A percentile compares a stretch with the other conserved stretches of the same genome.
Conservation (phyloP, 2,113 vertebrate genomes). For the Syngnathus floridae region DNA sequence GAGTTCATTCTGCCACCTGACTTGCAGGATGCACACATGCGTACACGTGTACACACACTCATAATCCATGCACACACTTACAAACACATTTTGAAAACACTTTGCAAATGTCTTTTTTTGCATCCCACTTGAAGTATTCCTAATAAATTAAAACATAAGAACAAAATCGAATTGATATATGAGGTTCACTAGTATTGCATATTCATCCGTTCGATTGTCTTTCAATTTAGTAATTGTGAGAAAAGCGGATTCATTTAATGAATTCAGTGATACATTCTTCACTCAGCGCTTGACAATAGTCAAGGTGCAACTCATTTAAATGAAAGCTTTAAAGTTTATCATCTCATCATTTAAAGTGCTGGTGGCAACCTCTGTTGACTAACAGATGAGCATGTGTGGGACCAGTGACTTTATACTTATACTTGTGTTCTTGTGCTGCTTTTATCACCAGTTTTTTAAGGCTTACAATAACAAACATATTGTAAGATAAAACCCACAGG, state of each 20-base stretch:
- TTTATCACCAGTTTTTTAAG: conserved; percentile 19
- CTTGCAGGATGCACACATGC: not conserved
- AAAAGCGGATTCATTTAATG: not conserved
- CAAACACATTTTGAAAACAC: not conserved
- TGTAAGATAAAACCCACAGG: conserved; percentile 31
- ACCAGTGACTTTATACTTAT: conserved; percentile 10
- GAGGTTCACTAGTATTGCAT: not conserved
- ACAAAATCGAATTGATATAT: not conserved
- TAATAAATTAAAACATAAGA: not conserved
- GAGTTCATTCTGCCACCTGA: conserved; percentile 10
- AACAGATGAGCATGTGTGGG: conserved; percentile 5
- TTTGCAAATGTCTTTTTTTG: not conserved
- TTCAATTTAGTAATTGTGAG: not conserved
- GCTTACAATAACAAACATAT: conserved; percentile 46
- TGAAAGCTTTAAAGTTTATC: not conserved
- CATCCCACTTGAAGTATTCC: not conserved
- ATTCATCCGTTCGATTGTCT: not conserved
- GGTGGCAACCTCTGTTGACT: too few relatives aligned
- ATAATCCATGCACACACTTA: not conserved
- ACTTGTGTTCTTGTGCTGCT: not conserved
- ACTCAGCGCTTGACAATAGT: not conserved
- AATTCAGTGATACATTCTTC: not conserved
- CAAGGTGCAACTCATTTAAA: not conserved
- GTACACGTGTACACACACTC: not conserved
- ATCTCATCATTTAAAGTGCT: not conserved